Evolutionary conservation across 2,888 invertebrate species (phyloP), one percentile per base, ranked within the genome.

Genomic region (Oegoconia quadripuncta): DNA sequence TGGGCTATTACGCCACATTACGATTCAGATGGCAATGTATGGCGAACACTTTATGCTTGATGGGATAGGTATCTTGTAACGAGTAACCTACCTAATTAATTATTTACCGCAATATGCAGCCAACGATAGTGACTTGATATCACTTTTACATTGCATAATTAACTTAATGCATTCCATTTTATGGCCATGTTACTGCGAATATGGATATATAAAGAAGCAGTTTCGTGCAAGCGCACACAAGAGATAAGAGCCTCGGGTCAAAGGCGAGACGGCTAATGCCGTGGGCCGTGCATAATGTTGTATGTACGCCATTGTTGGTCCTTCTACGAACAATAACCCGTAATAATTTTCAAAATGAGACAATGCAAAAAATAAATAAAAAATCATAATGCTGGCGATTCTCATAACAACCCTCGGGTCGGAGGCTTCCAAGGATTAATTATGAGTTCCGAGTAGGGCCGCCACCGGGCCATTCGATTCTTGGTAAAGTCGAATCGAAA

Each of bases 381-480:
- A 76, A 73, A 71, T 68, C 72, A 75, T 76, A 78, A 79, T 68
- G 68, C 63, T 67, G 67, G 74, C 72, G 77, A 80, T 83, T 83
- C 83, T 83, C 74, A 76, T 75, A 81, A 78, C 83, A 80, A 79
- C 81, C 86, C 80, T 81, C 64, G 74, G 74, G 73, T 79, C 56
- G 81, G 70, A 87, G 86, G 86, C 81, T 84, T 86, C 86, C 77
- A 77, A 77, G 86, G 86, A 86, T 86, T 86, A 86, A 87, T 86
- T 87, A 87, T 75, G 81, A 73, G 82, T 87, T 87, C 86, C 76
- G 76, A 81, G 86, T 87, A 87, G 80, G 73, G 55, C 78, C 78
- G 81, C 83, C 84, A 82, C 82, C 83, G 77, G 81, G 77, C 80
- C 81, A 78, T 82, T 77, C 76, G 77, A 70, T 87, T 87, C 86